Percentiles rank a stretch among this genome's conserved stretches.
These are phyloP conservation scores for Tenebrosternarchus preto DNA, from an alignment of 2,113 vertebrate genomes.

Conservation along the genomic window DNA sequence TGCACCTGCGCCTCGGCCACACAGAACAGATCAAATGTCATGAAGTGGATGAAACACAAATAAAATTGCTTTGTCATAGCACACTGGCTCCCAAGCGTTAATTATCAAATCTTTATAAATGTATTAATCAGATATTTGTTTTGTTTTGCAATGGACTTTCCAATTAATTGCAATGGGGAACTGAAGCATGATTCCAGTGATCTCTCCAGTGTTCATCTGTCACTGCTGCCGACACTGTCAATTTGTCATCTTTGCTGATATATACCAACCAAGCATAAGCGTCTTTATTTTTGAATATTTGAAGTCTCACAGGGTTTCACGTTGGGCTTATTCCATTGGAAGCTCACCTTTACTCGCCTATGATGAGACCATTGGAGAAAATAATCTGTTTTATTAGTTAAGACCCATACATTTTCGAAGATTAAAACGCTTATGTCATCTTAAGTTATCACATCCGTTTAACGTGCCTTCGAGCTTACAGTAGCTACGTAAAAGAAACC, in stretches of 20 bases:
- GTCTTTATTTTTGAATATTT: constrained; percentile 9
- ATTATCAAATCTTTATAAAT: neutral
- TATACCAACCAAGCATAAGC: constrained; percentile 15
- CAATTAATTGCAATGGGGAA: neutral
- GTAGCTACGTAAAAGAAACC: constrained; percentile 9
- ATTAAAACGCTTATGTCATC: neutral
- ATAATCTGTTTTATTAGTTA: neutral
- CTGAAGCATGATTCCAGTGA: neutral
- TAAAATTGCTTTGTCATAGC: neutral
- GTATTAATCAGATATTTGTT: neutral
- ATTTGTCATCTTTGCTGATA: neutral
- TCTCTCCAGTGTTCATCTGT: neutral
- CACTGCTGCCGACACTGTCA: constrained; percentile 15
- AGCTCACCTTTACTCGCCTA: constrained; percentile 29
- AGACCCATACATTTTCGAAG: neutral
- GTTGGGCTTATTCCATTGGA: neutral
- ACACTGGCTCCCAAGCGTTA: neutral
- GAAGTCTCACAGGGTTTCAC: constrained; percentile 19
- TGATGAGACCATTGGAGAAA: constrained; percentile 17
- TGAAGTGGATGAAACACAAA: neutral
- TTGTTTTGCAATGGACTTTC: neutral
- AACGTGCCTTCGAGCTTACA: constrained; percentile 14
- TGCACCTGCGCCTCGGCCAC: neutral
- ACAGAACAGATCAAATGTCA: constrained; percentile 29
- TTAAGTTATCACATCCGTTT: constrained; percentile 18